These are phyloP conservation scores for Orchesella cincta DNA, from an alignment of 1,140 invertebrate genomes.

Conservation along the genomic window DNA sequence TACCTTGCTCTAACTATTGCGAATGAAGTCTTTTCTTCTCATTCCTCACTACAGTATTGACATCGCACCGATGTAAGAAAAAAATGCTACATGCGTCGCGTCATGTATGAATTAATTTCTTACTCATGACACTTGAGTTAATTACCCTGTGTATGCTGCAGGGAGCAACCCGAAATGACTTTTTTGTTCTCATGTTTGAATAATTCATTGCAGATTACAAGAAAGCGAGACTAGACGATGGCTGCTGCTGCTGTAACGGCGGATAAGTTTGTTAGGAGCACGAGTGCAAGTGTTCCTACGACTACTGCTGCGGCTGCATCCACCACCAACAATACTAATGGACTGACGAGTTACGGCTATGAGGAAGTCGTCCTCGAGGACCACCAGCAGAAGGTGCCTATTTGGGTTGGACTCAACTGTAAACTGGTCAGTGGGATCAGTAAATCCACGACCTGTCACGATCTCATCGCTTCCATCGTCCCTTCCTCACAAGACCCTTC, in stretches of 20 bases:
- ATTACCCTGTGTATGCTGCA: too few relatives aligned
- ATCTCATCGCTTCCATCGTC: conserved; percentile 40
- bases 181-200: background rate
- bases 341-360: background rate
- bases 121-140: too few relatives aligned
- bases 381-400: conserved; percentile 32
- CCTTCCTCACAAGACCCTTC: conserved; percentile 49
- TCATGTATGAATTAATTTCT: too few relatives aligned
- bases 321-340: background rate
- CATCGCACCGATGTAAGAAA: too few relatives aligned
- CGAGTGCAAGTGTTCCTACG: background rate
- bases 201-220: background rate
- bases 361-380: conserved; percentile 1
- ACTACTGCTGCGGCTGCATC: background rate
- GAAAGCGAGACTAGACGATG: background rate
- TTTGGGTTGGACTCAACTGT: conserved; percentile 37
- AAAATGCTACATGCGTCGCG: too few relatives aligned
- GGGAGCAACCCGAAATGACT: background rate
- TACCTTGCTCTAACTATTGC: too few relatives aligned
- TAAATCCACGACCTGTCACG: conserved; percentile 40
- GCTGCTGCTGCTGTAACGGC: conserved; percentile 5
- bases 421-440: conserved; percentile 38
- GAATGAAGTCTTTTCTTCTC: too few relatives aligned
- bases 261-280: background rate
- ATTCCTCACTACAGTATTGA: too few relatives aligned